Conservation (phyloP, 2,113 vertebrate species). For the Lagopus leucura region DNA sequence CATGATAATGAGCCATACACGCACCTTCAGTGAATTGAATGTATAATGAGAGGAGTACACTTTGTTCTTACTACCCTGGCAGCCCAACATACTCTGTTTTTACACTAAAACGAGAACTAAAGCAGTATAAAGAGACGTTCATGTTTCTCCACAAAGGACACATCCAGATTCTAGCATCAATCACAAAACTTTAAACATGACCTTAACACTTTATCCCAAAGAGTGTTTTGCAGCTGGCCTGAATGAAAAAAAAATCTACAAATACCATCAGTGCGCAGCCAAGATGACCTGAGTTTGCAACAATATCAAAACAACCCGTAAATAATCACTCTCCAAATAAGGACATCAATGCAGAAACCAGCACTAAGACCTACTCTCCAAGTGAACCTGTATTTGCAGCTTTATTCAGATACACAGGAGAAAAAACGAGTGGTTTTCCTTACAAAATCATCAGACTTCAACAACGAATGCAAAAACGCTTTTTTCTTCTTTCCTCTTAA, state of each 20-base stretch:
- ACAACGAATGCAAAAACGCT: accelerated
- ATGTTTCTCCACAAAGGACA: accelerated
- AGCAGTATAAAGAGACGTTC: accelerated
- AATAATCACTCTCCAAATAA: accelerated
- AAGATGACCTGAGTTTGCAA: background rate
- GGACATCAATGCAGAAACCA: background rate
- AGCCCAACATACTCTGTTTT: accelerated
- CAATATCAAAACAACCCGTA: accelerated
- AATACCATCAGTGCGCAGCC: accelerated
- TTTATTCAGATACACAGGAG: background rate
- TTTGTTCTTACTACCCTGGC: accelerated
- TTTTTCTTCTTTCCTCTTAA: accelerated
- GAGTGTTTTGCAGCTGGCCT: background rate
- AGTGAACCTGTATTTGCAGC: accelerated
- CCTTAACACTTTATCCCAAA: background rate
- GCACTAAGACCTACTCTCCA: accelerated
- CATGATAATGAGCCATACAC: accelerated
- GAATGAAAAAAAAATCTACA: background rate
- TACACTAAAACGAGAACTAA: background rate
- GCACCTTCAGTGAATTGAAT: accelerated
- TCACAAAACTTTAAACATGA: background rate
- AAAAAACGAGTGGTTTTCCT: background rate
- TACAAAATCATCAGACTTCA: accelerated
- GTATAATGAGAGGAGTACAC: accelerated
- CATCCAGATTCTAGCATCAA: background rate